A percentile compares a stretch with the other conserved stretches of the same genome.
These are phyloP conservation scores for Ciconia maguari DNA, from an alignment of 2,113 vertebrate species.

Conservation along the genomic window DNA sequence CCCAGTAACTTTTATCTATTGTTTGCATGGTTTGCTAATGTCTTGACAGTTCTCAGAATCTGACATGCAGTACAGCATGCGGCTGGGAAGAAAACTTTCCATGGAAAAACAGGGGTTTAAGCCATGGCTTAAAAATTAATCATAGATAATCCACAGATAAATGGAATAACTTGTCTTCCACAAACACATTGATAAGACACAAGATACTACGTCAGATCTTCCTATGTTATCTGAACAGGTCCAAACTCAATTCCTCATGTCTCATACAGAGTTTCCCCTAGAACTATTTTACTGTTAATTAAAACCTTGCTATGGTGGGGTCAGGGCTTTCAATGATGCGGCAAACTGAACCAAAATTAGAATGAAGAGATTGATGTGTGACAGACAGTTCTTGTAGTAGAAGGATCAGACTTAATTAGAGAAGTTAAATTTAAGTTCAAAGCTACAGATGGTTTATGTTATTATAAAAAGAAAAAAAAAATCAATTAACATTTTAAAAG, in stretches of 20 bases:
- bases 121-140: not conserved
- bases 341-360: not conserved
- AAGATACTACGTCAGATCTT: not conserved
- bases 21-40: not conserved
- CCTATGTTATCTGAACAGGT: not conserved
- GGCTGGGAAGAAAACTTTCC: not conserved
- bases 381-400: not conserved
- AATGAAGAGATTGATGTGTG: not conserved
- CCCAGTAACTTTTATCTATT: not conserved
- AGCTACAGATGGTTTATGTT: constrained; percentile 40
- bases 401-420: constrained; percentile 19
- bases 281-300: not conserved
- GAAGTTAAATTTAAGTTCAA: constrained; percentile 47
- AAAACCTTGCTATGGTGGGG: not conserved
- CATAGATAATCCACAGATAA: not conserved
- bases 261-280: not conserved
- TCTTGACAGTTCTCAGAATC: not conserved
- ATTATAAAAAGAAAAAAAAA: constrained; percentile 36
- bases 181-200: not conserved
- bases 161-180: not conserved
- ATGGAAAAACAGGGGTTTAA: not conserved
- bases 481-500: constrained; percentile 46
- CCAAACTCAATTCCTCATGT: not conserved
- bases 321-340: not conserved
- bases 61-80: not conserved